These are phyloP conservation scores for Herpetotheres cachinnans DNA, from an alignment of 2,113 vertebrate species.

Conservation along the genomic window DNA sequence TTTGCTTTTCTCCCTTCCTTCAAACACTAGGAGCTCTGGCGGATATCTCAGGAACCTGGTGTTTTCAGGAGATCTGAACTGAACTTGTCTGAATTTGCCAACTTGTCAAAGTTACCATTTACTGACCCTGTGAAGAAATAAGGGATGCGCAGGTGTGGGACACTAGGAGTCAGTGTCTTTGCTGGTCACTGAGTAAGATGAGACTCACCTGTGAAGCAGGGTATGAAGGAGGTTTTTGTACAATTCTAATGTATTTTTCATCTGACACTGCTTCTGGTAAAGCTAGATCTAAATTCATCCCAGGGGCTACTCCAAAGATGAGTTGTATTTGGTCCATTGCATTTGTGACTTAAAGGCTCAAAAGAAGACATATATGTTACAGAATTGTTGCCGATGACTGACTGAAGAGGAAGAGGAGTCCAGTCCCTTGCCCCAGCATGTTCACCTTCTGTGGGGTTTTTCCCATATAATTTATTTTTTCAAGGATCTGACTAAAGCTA, in stretches of 20 bases:
- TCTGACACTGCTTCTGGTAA: background rate
- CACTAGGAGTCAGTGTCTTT: background rate
- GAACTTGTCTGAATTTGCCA: background rate
- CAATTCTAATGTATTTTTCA: background rate
- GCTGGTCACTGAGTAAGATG: background rate
- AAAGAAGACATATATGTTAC: background rate
- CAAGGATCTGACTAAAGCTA: background rate
- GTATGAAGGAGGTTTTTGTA: background rate
- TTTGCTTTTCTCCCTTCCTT: background rate
- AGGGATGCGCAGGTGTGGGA: background rate
- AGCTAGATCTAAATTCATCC: background rate
- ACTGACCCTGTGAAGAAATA: background rate
- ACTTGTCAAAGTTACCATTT: background rate
- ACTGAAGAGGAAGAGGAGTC: background rate
- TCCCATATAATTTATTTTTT: background rate
- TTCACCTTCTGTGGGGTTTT: background rate
- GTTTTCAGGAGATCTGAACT: background rate
- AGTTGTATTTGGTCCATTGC: background rate
- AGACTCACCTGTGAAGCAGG: background rate
- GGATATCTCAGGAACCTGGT: background rate
- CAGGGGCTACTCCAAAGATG: background rate
- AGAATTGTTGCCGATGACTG: background rate
- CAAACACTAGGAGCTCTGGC: background rate
- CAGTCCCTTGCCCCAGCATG: background rate
- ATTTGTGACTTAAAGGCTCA: conserved; percentile 16